Evolutionary conservation across 2,113 vertebrate genomes (phyloP).

Genomic region (Chloebia gouldiae): DNA sequence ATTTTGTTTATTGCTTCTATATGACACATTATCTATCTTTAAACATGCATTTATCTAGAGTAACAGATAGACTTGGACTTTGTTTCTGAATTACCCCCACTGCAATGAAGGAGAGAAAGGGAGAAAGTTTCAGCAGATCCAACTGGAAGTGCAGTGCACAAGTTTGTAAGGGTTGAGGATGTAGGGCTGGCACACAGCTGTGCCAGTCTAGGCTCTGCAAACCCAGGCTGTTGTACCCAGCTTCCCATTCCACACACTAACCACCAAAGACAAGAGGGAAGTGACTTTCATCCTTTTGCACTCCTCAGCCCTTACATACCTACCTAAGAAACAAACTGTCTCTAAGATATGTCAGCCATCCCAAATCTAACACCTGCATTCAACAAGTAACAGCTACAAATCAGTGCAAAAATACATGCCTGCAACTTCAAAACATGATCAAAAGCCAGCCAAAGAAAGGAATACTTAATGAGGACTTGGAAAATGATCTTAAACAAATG

Average conservation of each 20-base stretch:
- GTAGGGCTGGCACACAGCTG: rapidly evolving
- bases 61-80: not conserved
- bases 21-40: not conserved
- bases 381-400: not conserved
- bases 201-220: not conserved
- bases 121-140: not conserved
- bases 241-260: not conserved
- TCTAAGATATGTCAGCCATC: not conserved
- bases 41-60: not conserved
- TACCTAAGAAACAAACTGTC: not conserved
- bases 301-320: not conserved
- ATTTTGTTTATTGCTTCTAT: not conserved
- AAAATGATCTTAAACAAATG: not conserved
- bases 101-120: not conserved
- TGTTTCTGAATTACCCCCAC: not conserved
- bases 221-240: rapidly evolving
- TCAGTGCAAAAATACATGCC: not conserved
- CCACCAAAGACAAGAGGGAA: not conserved
- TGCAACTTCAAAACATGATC: not conserved
- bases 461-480: not conserved
- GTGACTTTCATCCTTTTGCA: not conserved
- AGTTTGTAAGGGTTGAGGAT: not conserved
- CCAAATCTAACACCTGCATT: not conserved
- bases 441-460: not conserved
- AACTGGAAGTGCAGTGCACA: rapidly evolving